phyloP scores from a whole-genome alignment of 2,113 vertebrate genomes.

The Monarcha castaneiventris region DNA sequence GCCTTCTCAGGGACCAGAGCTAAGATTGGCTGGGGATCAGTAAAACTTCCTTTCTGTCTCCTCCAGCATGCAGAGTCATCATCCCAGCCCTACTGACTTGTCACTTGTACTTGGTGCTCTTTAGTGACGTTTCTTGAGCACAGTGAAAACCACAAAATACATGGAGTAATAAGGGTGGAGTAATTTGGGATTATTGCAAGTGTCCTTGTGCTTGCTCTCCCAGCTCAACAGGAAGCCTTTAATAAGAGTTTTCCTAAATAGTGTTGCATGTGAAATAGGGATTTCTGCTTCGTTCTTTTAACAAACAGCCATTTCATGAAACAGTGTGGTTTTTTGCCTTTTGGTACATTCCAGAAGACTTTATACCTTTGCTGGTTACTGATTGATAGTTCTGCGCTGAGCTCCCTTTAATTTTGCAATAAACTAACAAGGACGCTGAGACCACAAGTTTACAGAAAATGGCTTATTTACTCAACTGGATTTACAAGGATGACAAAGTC shows the following conservation, averaged over 20 bases:
- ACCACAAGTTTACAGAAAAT: conserved; percentile 75
- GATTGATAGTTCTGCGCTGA: conserved; percentile 71
- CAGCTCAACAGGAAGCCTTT: conserved; percentile 68
- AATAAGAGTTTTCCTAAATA: conserved; percentile 70
- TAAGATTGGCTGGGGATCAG: background rate
- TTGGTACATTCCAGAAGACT: conserved; percentile 64
- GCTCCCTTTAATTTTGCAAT: conserved; percentile 80
- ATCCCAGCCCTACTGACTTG: background rate
- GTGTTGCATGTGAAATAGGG: conserved; percentile 6
- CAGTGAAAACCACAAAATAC: conserved; percentile 47
- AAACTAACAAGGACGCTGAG: conserved; percentile 73
- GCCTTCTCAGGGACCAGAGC: background rate
- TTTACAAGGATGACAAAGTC: conserved; percentile 66
- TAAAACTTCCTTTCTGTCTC: background rate
- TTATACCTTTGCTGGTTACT: conserved; percentile 75
- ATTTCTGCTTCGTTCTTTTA: conserved; percentile 38
- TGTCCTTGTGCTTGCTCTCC: conserved; percentile 45
- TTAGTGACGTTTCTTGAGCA: conserved; percentile 29
- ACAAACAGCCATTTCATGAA: conserved; percentile 67
- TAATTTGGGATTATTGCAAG: conserved; percentile 52
- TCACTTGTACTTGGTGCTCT: background rate
- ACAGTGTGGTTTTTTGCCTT: background rate
- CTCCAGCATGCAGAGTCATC: conserved; percentile 33
- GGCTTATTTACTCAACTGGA: conserved; percentile 72
- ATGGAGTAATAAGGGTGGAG: conserved; percentile 22